phyloP scores from a whole-genome alignment of 1,140 invertebrate species.

The Drosophila paulistorum region DNA sequence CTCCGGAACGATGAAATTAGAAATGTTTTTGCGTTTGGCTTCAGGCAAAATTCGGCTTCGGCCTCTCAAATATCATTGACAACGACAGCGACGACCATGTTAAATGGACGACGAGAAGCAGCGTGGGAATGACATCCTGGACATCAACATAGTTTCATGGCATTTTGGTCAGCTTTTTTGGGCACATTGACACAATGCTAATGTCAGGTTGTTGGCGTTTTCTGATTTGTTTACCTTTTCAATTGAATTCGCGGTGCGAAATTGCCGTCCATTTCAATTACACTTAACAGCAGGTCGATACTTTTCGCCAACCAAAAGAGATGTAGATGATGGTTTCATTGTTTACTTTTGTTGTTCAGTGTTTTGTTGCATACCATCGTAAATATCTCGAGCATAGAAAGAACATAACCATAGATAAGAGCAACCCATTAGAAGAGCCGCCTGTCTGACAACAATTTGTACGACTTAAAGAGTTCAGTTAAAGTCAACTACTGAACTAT shows the following conservation, averaged over 20 bases:
- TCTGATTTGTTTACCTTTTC: constrained; percentile 76
- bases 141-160: constrained; percentile 62
- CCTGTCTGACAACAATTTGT: constrained; percentile 49
- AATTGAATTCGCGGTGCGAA: constrained; percentile 63
- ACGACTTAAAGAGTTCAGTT: constrained; percentile 59
- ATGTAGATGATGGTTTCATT: background rate
- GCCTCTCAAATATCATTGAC: constrained; percentile 7
- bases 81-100: background rate
- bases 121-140: constrained; percentile 28
- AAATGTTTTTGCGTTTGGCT: constrained; percentile 69
- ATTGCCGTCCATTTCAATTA: constrained; percentile 51
- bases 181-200: constrained; percentile 46
- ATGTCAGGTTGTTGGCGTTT: constrained; percentile 62
- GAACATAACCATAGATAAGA: constrained; percentile 57
- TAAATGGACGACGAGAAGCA: background rate
- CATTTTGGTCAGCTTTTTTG: constrained; percentile 48
- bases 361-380: constrained; percentile 13
- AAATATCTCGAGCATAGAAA: constrained; percentile 48
- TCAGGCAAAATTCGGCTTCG: constrained; percentile 34
- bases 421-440: constrained; percentile 28
- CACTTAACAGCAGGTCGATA: constrained; percentile 40
- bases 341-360: constrained; percentile 14
- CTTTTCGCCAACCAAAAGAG: background rate
- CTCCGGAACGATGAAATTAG: constrained; percentile 54
- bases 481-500: constrained; percentile 12